A percentile compares a stretch with the other conserved stretches of the same genome.
Conservation (phyloP, 2,888 invertebrate species). For the Anagyrus pseudococci region DNA sequence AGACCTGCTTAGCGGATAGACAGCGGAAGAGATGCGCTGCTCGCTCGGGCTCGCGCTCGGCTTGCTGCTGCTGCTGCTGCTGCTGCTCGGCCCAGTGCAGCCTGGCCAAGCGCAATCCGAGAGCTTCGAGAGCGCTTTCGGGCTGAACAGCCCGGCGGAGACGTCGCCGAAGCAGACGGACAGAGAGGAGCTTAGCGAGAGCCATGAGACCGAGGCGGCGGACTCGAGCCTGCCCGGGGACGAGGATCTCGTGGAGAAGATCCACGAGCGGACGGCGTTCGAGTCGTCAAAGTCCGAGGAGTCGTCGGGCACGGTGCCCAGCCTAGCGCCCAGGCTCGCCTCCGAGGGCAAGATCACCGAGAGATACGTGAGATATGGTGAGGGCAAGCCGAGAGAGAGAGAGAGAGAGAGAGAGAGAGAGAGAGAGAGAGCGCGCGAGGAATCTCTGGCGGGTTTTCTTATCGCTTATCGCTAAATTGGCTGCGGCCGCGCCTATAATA, state of each 20-base stretch:
- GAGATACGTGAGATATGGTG: slow-evolving; percentile 58
- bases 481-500: slow-evolving; percentile 20
- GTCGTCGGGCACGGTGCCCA: neutral
- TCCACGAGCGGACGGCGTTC: neutral
- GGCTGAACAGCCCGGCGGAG: too few species aligned
- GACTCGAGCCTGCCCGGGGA: neutral
- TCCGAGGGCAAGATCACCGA: slow-evolving; percentile 42
- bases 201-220: neutral
- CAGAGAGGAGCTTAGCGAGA: neutral
- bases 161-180: neutral
- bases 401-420: neutral
- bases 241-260: slow-evolving; percentile 10
- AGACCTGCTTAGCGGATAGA: slow-evolving; percentile 7
- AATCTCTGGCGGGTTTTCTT: neutral
- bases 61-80: neutral
- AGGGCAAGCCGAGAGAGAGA: slow-evolving; percentile 41
- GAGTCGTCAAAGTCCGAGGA: neutral
- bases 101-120: too few species aligned
- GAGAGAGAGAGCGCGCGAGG: neutral
- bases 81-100: neutral
- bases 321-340: slow-evolving; percentile 38
- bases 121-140: slow-evolving; percentile 49
- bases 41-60: neutral
- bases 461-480: slow-evolving; percentile 17
- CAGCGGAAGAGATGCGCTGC: too few species aligned